Base-by-base conservation (phyloP, 2,888 invertebrate species). In the Scaptomyza parva region DNA sequence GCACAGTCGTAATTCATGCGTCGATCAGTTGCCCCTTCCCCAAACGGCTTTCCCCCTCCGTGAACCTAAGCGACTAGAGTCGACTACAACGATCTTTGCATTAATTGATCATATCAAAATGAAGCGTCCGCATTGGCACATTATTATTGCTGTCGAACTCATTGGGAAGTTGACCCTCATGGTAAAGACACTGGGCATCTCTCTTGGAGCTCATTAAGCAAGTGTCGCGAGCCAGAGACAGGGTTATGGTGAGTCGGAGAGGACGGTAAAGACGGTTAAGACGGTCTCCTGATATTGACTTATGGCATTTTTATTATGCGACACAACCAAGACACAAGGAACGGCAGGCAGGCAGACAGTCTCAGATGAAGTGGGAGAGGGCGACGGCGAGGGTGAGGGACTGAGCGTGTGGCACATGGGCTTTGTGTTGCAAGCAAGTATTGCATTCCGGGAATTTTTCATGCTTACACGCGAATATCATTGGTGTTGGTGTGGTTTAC, bases 281-380 rank as follows among this genome's bases (percentile, higher is more conserved):
- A 28, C 45, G 4, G 7, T 18, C 45, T 60, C 44, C 76, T 84
- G 84, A 84, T 84, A 84, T 84, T 84, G 88, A 84, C 83, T 88
- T 84, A 84, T 88, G 84, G 88, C 78, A 84, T 86, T 84, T 84
- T 84, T 86, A 84, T 88, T 88, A 83, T 82, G 52, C 65, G 71
- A 59, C 51, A 61, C n/a, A n/a, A n/a, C 53, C 20, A 64, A 64
- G 7, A 14, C 37, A 37, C 30, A 50, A 9, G 9, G 2, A 11
- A 2, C 0, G 11, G 14, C 18, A 30, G 20, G 7, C 24, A 44
- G 14, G 11, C 35, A 35, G 20, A 8, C 24, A 44, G 14, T 11
- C 35, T 14, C 2, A 33, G 12, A 11, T 2, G n/a, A 7, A 20
- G 3, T 1, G 6, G 8, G 11, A 11, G 3, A 18, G 40, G 12